Conservation (phyloP, 2,113 vertebrate species). For the Galemys pyrenaicus region DNA sequence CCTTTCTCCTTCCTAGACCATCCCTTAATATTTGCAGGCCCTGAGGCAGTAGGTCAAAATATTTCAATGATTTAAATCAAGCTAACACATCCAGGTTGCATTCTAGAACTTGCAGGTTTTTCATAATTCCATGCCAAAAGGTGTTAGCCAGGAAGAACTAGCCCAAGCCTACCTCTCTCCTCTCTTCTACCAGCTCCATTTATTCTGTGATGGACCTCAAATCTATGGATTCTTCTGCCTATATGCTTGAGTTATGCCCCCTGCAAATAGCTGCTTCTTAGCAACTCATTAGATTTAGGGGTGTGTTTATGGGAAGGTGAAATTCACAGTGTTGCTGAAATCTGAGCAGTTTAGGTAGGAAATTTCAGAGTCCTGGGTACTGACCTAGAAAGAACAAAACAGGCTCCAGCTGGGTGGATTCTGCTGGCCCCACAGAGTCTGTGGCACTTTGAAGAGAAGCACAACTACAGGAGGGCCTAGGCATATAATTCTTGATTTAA, state of each 20-base stretch:
- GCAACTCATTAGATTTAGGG: not conserved
- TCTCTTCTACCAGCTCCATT: not conserved
- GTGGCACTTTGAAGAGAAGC: not conserved
- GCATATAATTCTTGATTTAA: not conserved
- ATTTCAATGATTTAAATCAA: not conserved
- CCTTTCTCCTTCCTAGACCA: not conserved
- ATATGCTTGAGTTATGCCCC: not conserved
- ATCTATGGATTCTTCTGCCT: not conserved
- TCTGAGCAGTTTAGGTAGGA: not conserved
- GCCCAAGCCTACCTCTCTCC: not conserved
- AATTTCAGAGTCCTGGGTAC: not conserved
- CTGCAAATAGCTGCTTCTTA: not conserved
- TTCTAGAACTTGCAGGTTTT: not conserved
- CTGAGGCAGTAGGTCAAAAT: not conserved
- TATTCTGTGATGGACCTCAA: not conserved
- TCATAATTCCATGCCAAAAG: conserved; percentile 20
- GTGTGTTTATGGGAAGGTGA: not conserved
- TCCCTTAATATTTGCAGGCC: not conserved
- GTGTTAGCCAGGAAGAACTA: not conserved
- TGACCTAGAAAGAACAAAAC: not conserved
- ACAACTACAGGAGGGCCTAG: not conserved
- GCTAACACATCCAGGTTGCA: not conserved
- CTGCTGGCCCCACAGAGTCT: not conserved
- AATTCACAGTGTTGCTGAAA: not conserved
- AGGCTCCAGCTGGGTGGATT: not conserved